Evolutionary conservation across 64 coral and sea anemone genomes (phyloP), one percentile per base, ranked within the genome.

Genomic region (Stichodactyla helianthus): DNA sequence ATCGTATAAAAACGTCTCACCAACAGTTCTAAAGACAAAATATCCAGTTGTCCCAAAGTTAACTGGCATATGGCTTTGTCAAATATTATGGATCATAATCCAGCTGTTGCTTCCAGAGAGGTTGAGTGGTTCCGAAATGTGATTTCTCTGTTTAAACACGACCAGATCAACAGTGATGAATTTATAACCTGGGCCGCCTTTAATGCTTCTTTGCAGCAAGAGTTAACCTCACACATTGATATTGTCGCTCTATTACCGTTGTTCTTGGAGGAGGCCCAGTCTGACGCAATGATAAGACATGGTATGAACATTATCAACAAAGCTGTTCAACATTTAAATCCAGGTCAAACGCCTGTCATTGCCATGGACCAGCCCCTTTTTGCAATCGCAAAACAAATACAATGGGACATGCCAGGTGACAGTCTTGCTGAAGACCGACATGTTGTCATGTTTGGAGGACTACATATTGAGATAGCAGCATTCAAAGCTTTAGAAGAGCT

Each of bases 11-110:
- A 92, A 87, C 83, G 90, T 92, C 6, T 77, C 53, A 10, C 89
- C 89, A 59, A 77, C 84, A 25, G 20, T 79, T 68, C 58, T 91
- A 59, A 86, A 91, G 68, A 86, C 84, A 52, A 86, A 86, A n/a
- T 77, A 91, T 20, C 89, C 77, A 44, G 19, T 91, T 11, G 76
- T 91, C 18, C 89, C 89, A 7, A 62, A 86, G 35, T 86, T 58
- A 9, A 58, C 14, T 58, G 55, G 55, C 14, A 9, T 15, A 9
- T 15, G 8, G 55, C 55, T 58, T 11, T 58, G 55, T 15, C 55
- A 58, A 11, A 9, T 58, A 58, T 11, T 58, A 15, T 11, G 14
- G 55, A 58, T 58, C 55, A 9, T 15, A 58, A 15, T 58, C 8
- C 3, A 58, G 55, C 55, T 9, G 8, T 58, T 15, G 8, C 14